Conservation (phyloP, 2,113 vertebrate species). For the Physeter macrocephalus region DNA sequence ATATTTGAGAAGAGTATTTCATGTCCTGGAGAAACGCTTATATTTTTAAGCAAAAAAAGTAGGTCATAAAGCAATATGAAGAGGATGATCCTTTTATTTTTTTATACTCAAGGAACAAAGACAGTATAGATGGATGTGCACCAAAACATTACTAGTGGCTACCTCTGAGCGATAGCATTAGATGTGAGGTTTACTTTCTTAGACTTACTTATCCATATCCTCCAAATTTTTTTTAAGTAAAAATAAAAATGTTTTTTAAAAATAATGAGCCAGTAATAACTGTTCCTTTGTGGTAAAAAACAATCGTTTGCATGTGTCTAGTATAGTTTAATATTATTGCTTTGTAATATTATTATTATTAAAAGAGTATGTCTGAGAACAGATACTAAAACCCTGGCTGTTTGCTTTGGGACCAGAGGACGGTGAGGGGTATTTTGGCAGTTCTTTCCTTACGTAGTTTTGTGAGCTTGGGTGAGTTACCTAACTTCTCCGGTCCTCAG, state of each 20-base stretch:
- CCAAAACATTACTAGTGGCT: not conserved
- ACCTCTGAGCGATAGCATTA: not conserved
- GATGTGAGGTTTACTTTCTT: not conserved
- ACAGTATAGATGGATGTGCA: not conserved
- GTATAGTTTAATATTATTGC: not conserved
- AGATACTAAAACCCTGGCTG: too few relatives aligned
- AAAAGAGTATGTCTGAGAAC: not conserved
- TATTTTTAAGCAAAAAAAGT: not conserved
- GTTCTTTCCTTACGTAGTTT: not conserved
- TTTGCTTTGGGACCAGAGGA: not conserved
- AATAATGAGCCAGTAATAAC: not conserved
- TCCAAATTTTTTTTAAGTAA: not conserved
- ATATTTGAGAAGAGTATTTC: not conserved
- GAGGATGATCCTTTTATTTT: not conserved
- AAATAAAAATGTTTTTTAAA: not conserved
- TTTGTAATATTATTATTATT: not conserved
- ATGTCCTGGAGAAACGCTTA: not conserved
- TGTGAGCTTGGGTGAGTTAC: not conserved
- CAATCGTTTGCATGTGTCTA: not conserved
- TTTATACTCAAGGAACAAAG: not conserved
- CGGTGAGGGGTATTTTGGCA: accelerated
- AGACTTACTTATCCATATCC: not conserved
- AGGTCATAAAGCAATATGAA: not conserved
- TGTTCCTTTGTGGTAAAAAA: not conserved
- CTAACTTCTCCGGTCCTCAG: not conserved